These are phyloP conservation scores for Bovichtus diacanthus DNA, from an alignment of 2,797 vertebrate genomes.

Conservation along the genomic window DNA sequence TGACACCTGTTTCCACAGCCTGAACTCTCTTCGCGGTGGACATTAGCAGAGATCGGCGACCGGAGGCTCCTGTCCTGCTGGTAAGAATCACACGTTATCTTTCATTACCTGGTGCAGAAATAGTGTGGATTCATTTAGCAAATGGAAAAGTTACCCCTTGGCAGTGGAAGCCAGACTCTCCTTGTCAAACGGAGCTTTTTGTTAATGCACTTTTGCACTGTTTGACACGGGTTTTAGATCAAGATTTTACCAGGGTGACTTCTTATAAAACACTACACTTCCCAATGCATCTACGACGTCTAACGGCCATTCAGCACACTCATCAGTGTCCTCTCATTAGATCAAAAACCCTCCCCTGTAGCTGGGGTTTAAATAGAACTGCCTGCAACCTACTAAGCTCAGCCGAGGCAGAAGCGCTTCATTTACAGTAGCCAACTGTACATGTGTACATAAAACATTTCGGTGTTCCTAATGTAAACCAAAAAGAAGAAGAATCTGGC, in stretches of 20 bases:
- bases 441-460: slow-evolving; percentile 33
- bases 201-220: not conserved
- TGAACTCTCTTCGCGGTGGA: slow-evolving; percentile 29
- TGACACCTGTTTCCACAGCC: slow-evolving; percentile 67
- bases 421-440: slow-evolving; percentile 36
- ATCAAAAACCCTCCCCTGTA: slow-evolving; percentile 26
- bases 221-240: not conserved
- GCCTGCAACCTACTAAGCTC: slow-evolving; percentile 22
- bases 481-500: slow-evolving; percentile 33
- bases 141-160: not conserved
- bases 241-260: not conserved
- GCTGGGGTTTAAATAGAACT: slow-evolving; percentile 47
- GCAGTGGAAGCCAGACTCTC: not conserved
- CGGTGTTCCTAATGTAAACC: slow-evolving; percentile 36
- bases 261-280: not conserved
- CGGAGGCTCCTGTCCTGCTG: slow-evolving; percentile 35
- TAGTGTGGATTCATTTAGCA: not conserved
- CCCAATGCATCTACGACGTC: not conserved
- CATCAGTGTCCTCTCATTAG: not conserved
- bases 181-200: not conserved
- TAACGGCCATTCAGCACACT: not conserved
- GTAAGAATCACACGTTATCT: slow-evolving; percentile 58
- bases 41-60: slow-evolving; percentile 12
- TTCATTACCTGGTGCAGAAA: slow-evolving; percentile 1
- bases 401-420: slow-evolving; percentile 26